Base-by-base conservation (phyloP, 2,888 invertebrate genomes). In the Andrena marginata region DNA sequence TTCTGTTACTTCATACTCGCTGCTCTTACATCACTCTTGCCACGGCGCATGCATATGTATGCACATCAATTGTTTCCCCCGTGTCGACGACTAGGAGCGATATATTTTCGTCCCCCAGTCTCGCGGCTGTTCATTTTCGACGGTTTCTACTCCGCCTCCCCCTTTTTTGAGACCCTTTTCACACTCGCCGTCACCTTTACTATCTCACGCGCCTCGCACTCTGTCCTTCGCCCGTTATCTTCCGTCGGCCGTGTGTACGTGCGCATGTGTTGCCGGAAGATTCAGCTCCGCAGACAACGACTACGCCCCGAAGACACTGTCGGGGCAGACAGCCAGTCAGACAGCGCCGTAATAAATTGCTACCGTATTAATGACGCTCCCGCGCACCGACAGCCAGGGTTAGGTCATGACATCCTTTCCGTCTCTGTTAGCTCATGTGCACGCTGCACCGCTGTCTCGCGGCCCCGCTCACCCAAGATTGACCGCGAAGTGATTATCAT, bases 341-440 rank as follows among this genome's bases (percentile, higher is more conserved):
- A 92, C 92, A 90, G 91, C 85, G 84, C 86, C 86, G 90, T 93
- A 92, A 93, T 93, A 93, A 93, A 93, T 93, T 92, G 91, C 92
- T 91, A 93, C 90, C 90, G 92, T 91, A 92, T 91, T 93, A 92
- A 92, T 90, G 92, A 91, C 87, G 89, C 88, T 90, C 81, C 79
- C 80, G 86, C 83, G 76, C 76, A 85, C 87, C 74, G 85, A 77
- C 83, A 85, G 76, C 74, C 77, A 73, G 76, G 87, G 85, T 85
- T 85, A 85, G 85, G 84, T 87, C 85, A 76, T 85, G 87, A 87
- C 87, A 87, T 85, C 87, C 87, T 87, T 87, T 85, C 87, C 78
- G 72, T 75, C 77, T 77, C 76, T 77, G 75, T 75, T 71, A 69
- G 78, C 75, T 79, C 77, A 35, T 77, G 74, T 73, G 72, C 81